Evolutionary conservation across 2,113 vertebrate species (phyloP).

Genomic region (Eubucco bourcierii): DNA sequence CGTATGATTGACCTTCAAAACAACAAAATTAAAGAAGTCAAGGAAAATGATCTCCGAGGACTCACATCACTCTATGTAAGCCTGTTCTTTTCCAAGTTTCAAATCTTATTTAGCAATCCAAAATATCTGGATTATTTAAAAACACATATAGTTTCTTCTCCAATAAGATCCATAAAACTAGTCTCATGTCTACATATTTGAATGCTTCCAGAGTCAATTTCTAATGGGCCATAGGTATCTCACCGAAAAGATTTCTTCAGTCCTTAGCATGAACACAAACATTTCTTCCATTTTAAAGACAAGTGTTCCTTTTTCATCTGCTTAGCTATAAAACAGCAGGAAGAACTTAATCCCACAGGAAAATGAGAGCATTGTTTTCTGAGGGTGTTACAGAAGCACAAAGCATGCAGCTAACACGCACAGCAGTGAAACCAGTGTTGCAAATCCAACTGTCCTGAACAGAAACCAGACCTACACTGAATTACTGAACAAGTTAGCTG

Average conservation of each 20-base stretch:
- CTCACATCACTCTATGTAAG: conserved; percentile 88
- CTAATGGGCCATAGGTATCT: not conserved
- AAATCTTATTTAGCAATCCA: not conserved
- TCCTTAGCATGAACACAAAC: not conserved
- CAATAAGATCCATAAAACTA: not conserved
- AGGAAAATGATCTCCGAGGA: conserved; percentile 93
- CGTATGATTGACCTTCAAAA: conserved; percentile 96
- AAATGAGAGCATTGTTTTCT: not conserved
- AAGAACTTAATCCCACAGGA: not conserved
- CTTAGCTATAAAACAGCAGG: not conserved
- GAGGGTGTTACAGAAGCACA: not conserved
- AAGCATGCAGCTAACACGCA: not conserved
- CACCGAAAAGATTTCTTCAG: not conserved
- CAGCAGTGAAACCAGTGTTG: not conserved
- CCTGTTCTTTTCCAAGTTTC: not conserved
- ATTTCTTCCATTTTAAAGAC: not conserved
- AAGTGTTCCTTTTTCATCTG: not conserved
- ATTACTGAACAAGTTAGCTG: not conserved
- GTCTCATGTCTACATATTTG: not conserved
- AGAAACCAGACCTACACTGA: not conserved
- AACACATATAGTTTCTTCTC: not conserved
- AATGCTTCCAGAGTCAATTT: not conserved
- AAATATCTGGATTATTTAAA: not conserved
- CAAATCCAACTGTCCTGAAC: not conserved
- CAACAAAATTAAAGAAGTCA: conserved; percentile 96